Conservation (phyloP, 2,797 vertebrate genomes). For the Megaceryle alcyon region DNA sequence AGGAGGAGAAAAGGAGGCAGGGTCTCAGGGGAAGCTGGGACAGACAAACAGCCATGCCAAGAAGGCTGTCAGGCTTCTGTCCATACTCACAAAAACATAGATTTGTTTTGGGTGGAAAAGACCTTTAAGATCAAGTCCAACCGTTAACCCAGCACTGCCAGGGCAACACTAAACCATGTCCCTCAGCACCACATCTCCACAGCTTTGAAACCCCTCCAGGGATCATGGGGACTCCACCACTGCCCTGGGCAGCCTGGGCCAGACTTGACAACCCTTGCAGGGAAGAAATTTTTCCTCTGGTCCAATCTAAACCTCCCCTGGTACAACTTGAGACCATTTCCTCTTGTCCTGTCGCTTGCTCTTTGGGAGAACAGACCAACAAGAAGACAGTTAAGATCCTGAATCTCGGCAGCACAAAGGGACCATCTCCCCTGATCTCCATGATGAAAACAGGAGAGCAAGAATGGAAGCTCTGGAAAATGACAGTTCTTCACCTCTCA, state of each 20-base stretch:
- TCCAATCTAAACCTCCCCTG: not conserved
- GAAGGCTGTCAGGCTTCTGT: not conserved
- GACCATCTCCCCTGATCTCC: not conserved
- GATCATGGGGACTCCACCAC: too few species aligned
- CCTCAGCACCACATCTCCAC: not conserved
- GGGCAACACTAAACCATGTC: not conserved
- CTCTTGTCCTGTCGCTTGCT: not conserved
- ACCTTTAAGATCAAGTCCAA: not conserved
- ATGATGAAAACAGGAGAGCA: not conserved
- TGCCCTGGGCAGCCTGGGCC: too few species aligned
- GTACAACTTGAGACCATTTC: not conserved
- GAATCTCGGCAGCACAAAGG: not conserved
- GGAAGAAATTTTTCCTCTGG: not conserved
- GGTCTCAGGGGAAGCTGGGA: not conserved
- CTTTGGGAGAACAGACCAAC: not conserved
- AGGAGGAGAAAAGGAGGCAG: not conserved
- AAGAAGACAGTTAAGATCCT: not conserved
- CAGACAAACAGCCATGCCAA: not conserved
- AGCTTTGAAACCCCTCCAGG: too few species aligned
- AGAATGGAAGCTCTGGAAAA: not conserved
- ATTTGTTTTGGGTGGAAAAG: not conserved
- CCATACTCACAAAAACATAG: not conserved
- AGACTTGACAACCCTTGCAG: not conserved
- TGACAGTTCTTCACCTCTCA: fast-evolving
- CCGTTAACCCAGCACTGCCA: not conserved